Conservation (phyloP, 2,797 vertebrate species). For the Catamblyrhynchus diadema region DNA sequence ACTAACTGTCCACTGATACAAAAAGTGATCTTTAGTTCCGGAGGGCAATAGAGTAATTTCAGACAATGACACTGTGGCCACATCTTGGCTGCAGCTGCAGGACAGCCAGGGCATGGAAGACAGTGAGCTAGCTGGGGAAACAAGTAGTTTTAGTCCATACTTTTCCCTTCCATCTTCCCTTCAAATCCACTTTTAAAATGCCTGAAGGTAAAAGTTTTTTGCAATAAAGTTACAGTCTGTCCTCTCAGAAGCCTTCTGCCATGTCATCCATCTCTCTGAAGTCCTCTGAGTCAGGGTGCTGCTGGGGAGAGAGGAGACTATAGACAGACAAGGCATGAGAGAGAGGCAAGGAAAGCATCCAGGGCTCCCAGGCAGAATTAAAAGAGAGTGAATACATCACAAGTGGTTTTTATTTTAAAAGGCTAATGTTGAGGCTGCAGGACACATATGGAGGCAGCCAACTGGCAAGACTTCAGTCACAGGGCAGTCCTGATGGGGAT, state of each 20-base stretch:
- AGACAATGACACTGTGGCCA: background rate
- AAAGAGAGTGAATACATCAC: conserved; percentile 53
- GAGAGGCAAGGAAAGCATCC: background rate
- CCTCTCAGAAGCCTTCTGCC: background rate
- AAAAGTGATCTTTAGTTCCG: background rate
- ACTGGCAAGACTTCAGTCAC: conserved; percentile 57
- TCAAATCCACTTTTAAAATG: background rate
- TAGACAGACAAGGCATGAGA: background rate
- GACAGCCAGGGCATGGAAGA: background rate
- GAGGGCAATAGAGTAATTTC: background rate
- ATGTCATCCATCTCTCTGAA: background rate
- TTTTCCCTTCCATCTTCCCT: background rate
- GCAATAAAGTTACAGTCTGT: background rate
- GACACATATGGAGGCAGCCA: conserved; percentile 31
- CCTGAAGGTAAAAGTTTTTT: background rate
- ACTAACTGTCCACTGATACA: background rate
- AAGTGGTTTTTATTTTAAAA: conserved; percentile 56
- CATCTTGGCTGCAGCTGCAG: background rate
- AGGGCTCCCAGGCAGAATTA: conserved; percentile 42
- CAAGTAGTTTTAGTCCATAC: background rate
- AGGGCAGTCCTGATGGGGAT: conserved; percentile 6
- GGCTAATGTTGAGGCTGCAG: conserved; percentile 38
- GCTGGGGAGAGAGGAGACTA: background rate
- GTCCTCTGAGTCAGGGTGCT: background rate
- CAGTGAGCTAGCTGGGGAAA: background rate